Evolutionary conservation across 2,113 vertebrate species (phyloP), one percentile per base, ranked within the genome.

Genomic region (Cromileptes altivelis): DNA sequence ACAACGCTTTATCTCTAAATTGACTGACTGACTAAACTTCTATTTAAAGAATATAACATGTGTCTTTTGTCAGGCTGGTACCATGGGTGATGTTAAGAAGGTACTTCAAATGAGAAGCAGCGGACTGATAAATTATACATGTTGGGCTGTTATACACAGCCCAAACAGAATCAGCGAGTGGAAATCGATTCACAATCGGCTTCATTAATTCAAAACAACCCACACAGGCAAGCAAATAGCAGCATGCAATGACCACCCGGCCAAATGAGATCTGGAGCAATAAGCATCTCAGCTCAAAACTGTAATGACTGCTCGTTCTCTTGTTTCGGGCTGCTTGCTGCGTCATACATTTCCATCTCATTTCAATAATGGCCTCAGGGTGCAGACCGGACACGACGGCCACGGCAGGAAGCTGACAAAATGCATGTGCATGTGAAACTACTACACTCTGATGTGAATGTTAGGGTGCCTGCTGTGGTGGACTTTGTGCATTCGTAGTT

Each of bases 281-380:
- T 23, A 23, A 78, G 71, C 50, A 37, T 67, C 58, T 2, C 50
- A 9, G 55, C 58, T 71, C 42, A 12, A 27, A 37, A 25, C 6
- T 70, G 45, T 56, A 82, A 81, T 49, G 75, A 64, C 68, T 23
- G 58, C 49, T 74, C 30, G 4, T 52, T 84, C 64, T 64, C 56
- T 78, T 58, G 50, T 78, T 63, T 62, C 21, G 5, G 58, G 45
- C 27, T n/a, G 47, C 37, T 69, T 3, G 64, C 79, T 64, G 50
- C 1, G 14, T 88, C 83, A 60, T 47, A n/a, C 23, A 84, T 89
- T 75, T 83, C 85, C 81, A 84, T 91, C 78, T 76, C 50, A 63
- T 89, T 91, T 87, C 33, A 86, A 68, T 76, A 88, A 90, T 55
- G 77, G 58, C 85, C 62, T 65, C 33, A 52, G 73, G 85, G 61